These are phyloP conservation scores for Anastatus disparis DNA, from an alignment of 1,140 invertebrate species.

Conservation along the genomic window DNA sequence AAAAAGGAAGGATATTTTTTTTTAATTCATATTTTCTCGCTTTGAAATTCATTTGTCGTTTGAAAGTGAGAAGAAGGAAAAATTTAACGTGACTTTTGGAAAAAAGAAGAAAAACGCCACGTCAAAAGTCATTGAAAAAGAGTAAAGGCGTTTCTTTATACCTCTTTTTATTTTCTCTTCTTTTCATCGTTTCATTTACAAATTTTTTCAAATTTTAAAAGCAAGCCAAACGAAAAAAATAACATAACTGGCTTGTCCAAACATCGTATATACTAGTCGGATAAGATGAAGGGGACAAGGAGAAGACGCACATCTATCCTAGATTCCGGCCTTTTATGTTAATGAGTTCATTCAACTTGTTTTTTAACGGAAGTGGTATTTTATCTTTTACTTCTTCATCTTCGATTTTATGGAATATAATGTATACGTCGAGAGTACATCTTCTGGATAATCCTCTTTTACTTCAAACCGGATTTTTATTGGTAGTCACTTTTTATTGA, in stretches of 20 bases:
- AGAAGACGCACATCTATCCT: background rate
- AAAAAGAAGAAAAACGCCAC: slow-evolving; percentile 9
- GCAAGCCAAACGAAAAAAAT: background rate
- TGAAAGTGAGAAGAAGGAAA: background rate
- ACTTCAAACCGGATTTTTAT: background rate
- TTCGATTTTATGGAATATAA: background rate
- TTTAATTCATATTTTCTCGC: too few species aligned
- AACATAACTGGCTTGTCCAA: slow-evolving; percentile 23
- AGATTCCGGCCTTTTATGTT: slow-evolving; percentile 21
- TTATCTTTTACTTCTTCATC: background rate
- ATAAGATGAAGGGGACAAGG: slow-evolving; percentile 1
- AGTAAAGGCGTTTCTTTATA: too few species aligned
- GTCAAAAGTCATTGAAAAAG: too few species aligned
- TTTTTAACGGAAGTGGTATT: slow-evolving; percentile 4
- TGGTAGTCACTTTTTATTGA: too few species aligned
- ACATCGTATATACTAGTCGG: background rate
- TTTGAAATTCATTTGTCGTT: background rate
- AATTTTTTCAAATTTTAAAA: slow-evolving; percentile 17
- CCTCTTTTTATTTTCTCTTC: too few species aligned
- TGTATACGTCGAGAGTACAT: background rate
- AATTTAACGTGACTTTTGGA: too few species aligned
- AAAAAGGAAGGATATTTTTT: background rate
- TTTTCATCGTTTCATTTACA: background rate
- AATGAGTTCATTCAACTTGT: slow-evolving; percentile 13
- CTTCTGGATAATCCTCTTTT: background rate